These are phyloP conservation scores for Orgyia antiqua DNA, from an alignment of 2,888 invertebrate species.

Conservation along the genomic window DNA sequence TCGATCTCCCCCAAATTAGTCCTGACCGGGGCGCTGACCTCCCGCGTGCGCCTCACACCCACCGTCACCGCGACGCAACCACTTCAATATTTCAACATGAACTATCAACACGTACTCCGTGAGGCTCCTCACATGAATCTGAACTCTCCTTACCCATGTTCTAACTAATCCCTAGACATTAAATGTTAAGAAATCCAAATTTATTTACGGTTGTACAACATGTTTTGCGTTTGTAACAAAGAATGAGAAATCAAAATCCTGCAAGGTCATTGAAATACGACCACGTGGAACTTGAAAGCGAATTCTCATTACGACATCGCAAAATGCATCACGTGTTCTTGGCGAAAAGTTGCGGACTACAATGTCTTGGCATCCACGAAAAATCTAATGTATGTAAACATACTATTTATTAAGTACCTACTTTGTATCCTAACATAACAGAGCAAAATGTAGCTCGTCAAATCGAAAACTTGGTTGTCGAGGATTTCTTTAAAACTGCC, in stretches of 20 bases:
- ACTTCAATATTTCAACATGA: conserved; percentile 23
- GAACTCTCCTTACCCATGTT: too few relatives aligned
- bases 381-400: conserved; percentile 2
- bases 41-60: too few relatives aligned
- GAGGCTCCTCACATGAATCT: too few relatives aligned
- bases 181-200: too few relatives aligned
- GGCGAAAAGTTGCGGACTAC: conserved; percentile 20
- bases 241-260: conserved; percentile 28
- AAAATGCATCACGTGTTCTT: conserved; percentile 31
- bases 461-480: too few relatives aligned
- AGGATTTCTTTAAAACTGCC: too few relatives aligned
- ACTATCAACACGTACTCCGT: conserved; percentile 12
- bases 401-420: too few relatives aligned
- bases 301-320: conserved; percentile 20
- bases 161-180: too few relatives aligned
- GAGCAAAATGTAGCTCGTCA: too few relatives aligned
- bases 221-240: too few relatives aligned
- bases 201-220: too few relatives aligned
- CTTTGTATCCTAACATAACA: too few relatives aligned
- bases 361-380: conserved; percentile 32
- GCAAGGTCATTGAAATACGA: conserved; percentile 45
- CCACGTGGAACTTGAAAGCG: conserved; percentile 34
- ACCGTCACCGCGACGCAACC: conserved; percentile 33
- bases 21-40: conserved; percentile 75
- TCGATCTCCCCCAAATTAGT: conserved; percentile 77